These are phyloP conservation scores for Ichneumoninae sp. DNA, from an alignment of 2,888 invertebrate genomes.

Conservation along the genomic window DNA sequence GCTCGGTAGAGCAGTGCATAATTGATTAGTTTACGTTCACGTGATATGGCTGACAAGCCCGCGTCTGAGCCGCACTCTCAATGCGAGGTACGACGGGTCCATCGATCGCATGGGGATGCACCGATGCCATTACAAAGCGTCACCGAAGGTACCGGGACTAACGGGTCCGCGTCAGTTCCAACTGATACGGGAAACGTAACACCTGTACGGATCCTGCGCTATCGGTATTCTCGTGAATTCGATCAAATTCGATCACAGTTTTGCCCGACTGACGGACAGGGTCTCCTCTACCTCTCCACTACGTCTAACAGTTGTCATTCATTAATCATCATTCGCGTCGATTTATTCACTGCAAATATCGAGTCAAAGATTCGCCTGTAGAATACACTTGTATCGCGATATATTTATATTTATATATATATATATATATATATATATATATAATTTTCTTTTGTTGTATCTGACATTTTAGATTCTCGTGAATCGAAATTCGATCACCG, in stretches of 20 bases:
- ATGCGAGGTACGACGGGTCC: slow-evolving; percentile 23
- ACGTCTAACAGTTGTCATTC: neutral
- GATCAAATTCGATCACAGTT: slow-evolving; percentile 15
- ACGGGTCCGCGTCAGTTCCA: slow-evolving; percentile 32
- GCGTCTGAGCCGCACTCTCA: slow-evolving; percentile 34
- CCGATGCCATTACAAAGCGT: slow-evolving; percentile 13
- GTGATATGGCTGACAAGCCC: slow-evolving; percentile 32
- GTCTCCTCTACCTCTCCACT: neutral
- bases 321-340: neutral
- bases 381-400: no score
- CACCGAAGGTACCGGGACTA: slow-evolving; percentile 37
- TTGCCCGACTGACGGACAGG: neutral
- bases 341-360: neutral
- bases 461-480: no score
- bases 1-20: slow-evolving; percentile 18
- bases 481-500: neutral
- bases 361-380: neutral
- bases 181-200: slow-evolving; percentile 34
- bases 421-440: no score
- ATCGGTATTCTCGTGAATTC: neutral
- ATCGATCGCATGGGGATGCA: slow-evolving; percentile 16
- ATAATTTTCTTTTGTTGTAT: no score
- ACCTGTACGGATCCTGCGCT: slow-evolving; percentile 11
- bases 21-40: slow-evolving; percentile 49
- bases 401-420: no score